Evolutionary conservation across 2,113 vertebrate species (phyloP), one percentile per base, ranked within the genome.

Genomic region (Protobothrops mucrosquamatus): DNA sequence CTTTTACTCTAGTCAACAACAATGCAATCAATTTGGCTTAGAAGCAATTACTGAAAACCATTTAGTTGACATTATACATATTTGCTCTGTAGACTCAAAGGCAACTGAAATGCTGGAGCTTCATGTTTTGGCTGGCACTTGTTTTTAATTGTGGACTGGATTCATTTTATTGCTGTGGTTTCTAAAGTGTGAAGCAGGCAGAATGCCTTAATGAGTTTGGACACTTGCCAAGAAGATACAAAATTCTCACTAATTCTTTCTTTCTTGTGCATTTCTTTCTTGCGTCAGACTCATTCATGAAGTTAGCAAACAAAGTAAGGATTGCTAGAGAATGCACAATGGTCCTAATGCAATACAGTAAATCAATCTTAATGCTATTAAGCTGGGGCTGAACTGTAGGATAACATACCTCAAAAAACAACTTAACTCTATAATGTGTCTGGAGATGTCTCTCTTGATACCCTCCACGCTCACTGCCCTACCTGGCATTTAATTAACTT

Each of bases 1-100:
- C 46, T 61, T 90, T 93, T 90, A 86, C 43, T 85, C 46, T 52
- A 39, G 88, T 93, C 88, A 85, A 90, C 88, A 90, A 85, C 57
- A 89, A 87, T 23, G 23, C 39, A 90, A 52, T 61, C 55, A 48
- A 54, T 56, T 89, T 93, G 74, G 74, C 55, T 90, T 90, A 56
- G 55, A 52, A 86, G 18, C 46, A 93, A 55, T 51, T 55, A 26
- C 91, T 59, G 51, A 18, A 59, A 93, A 86, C 74, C 74, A 90
- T 51, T 90, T 59, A 85, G 92, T 39, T 93, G 57, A 52, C 55
- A 85, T 90, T 90, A 85, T 51, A 85, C 54, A 85, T 90, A 85
- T 90, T 93, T 93, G 54, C 8, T n/a, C 74, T 34, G 29, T 57
- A 86, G n/a, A 90, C 23, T 59, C 55, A 90, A 89, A 90, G 39